Evolutionary conservation across 2,888 invertebrate genomes (phyloP), one percentile per base, ranked within the genome.

Genomic region (Scrobipalpa costella): DNA sequence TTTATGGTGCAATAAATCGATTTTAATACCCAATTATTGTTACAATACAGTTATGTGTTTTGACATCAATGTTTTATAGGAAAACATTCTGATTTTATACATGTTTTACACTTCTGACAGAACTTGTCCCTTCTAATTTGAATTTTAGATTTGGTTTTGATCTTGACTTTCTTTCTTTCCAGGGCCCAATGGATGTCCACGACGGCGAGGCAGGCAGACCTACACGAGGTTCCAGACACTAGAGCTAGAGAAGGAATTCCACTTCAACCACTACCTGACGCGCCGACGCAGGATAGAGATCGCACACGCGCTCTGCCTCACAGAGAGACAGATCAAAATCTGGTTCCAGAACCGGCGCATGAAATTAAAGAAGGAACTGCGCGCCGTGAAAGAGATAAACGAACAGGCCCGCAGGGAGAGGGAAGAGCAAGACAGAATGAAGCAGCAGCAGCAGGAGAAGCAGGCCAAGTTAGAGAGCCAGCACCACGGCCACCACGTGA

Each of bases 141-240:
- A 59, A 19, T 15, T 47, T 47, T 15, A 47, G 52, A 63, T 62
- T 52, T 64, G 40, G 15, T 27, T 27, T 47, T 59, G 44, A 59
- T 33, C 13, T 59, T 34, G 7, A 15, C 9, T 49, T 19, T 59
- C 13, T 60, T 85, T 86, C 72, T n/a, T 83, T 94, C 75, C 95
- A 98, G 98, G 98, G 88, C 98, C 98, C 64, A 98, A 98, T 85
- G 98, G 98, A 67, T 98, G 98, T 86, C 98, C 98, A 69, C 94
- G 98, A 81, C 95, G 98, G 85, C 94, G 98, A 80, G 98, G 98
- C 67, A 94, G 99, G 75, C 98, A 99, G 92, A 99, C 99, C 17
- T 99, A 99, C 94, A 99, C 98, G 71, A 96, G 98, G 80, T 98
- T 98, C 94, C 99, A 99, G 92, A 99, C 99, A 27, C 93, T 98